phyloP scores from a whole-genome alignment of 2,888 invertebrate species.

The Zygaena filipendulae region DNA sequence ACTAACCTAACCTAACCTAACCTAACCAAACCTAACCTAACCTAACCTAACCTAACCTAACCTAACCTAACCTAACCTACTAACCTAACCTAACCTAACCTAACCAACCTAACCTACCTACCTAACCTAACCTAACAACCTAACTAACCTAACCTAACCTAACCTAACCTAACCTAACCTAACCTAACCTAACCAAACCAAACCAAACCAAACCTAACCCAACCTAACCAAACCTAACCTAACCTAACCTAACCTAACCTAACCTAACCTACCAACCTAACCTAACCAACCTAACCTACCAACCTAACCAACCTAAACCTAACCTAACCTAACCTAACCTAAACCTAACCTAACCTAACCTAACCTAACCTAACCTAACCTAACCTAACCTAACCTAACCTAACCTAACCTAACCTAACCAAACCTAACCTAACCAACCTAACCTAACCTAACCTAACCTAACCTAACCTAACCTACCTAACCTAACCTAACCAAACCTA shows the following conservation, averaged over 20 bases:
- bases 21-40: constrained; percentile 11
- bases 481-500: constrained; percentile 14
- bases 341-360: constrained; percentile 12
- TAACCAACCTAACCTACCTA: constrained; percentile 13
- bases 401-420: constrained; percentile 16
- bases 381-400: constrained; percentile 18
- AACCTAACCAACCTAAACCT: constrained; percentile 9
- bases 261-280: too few relatives aligned
- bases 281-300: constrained; percentile 4
- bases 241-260: constrained; percentile 11
- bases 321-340: too few relatives aligned
- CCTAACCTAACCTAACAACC: constrained; percentile 13
- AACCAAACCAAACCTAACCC: constrained; percentile 13
- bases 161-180: constrained; percentile 12
- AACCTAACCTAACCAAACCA: constrained; percentile 12
- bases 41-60: constrained; percentile 15
- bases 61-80: constrained; percentile 15
- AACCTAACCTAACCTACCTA: constrained; percentile 15
- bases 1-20: constrained; percentile 15
- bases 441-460: constrained; percentile 9
- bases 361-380: constrained; percentile 15
- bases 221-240: constrained; percentile 11
- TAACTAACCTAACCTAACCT: constrained; percentile 14
- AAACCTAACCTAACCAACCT: too few relatives aligned
- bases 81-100: constrained; percentile 15